A percentile compares a stretch with the other conserved stretches of the same genome.
phyloP scores from a whole-genome alignment of 1,140 invertebrate genomes.

The Daktulosphaira vitifoliae region DNA sequence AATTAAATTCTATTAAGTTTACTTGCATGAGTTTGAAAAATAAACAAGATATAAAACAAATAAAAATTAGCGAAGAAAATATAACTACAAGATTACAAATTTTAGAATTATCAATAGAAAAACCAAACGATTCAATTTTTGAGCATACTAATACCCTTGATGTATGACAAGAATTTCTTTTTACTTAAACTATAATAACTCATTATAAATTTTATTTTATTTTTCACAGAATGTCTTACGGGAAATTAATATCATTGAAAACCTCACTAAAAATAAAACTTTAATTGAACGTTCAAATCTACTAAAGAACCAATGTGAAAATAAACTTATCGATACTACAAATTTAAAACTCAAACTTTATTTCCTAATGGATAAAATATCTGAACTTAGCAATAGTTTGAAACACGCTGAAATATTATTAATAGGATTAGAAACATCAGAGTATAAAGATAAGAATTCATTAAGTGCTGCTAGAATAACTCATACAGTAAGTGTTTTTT shows the following conservation, averaged over 20 bases:
- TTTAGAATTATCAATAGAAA: background rate
- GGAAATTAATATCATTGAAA: background rate
- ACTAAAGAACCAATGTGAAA: background rate
- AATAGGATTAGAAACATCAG: background rate
- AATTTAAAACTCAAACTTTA: background rate
- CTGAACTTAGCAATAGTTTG: background rate
- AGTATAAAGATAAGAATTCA: background rate
- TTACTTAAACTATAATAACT: background rate
- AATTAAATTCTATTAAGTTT: background rate
- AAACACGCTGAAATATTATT: background rate
- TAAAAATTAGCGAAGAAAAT: background rate
- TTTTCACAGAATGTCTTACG: background rate
- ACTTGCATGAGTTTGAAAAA: background rate
- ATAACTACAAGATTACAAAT: background rate
- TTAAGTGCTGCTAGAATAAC: background rate
- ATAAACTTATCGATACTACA: background rate
- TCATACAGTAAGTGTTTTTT: background rate
- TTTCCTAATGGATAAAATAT: background rate
- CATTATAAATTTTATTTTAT: background rate
- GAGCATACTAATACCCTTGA: slow-evolving; percentile 5
- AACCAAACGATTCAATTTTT: background rate
- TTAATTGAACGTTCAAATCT: background rate
- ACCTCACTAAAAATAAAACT: background rate
- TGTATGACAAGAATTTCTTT: background rate
- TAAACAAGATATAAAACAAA: background rate